A percentile compares a stretch with the other conserved stretches of the same genome.
Conservation (phyloP, 92 coral and sea anemone species). For the Isaurus tuberculatus region DNA sequence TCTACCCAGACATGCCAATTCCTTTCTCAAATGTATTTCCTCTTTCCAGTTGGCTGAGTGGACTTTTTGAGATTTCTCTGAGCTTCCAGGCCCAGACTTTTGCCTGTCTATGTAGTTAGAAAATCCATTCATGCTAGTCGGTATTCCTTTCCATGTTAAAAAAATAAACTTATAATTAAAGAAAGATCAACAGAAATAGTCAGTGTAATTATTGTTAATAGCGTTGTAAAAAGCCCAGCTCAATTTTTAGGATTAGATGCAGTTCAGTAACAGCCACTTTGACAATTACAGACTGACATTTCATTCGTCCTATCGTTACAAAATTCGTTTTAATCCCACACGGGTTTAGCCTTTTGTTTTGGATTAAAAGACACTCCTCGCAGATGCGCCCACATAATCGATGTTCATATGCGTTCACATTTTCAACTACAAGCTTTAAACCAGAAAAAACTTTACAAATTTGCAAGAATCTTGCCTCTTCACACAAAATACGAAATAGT, state of each 20-base stretch:
- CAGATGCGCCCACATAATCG: background rate
- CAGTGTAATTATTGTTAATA: background rate
- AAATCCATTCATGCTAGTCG: slow-evolving; percentile 62
- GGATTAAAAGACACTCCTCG: background rate
- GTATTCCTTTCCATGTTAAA: background rate
- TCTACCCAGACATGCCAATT: slow-evolving; percentile 75
- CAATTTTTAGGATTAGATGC: background rate
- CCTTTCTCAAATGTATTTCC: slow-evolving; percentile 89
- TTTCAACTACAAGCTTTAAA: background rate
- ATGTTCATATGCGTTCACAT: background rate
- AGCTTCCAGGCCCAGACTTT: slow-evolving; percentile 88
- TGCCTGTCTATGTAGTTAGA: slow-evolving; percentile 92
- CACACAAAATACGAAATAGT: background rate
- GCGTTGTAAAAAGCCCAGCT: background rate
- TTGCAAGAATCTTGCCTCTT: too few relatives aligned
- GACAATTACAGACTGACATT: background rate
- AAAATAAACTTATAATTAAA: background rate
- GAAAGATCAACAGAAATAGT: background rate
- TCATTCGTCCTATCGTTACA: background rate
- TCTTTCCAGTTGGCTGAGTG: slow-evolving; percentile 99
- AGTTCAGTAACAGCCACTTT: background rate
- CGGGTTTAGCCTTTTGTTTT: slow-evolving; percentile 1
- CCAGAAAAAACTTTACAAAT: background rate
- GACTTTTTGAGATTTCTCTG: slow-evolving; percentile 97
- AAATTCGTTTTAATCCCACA: background rate